phyloP scores from a whole-genome alignment of 2,888 invertebrate species.

The Hirtodrosophila trivittata region DNA sequence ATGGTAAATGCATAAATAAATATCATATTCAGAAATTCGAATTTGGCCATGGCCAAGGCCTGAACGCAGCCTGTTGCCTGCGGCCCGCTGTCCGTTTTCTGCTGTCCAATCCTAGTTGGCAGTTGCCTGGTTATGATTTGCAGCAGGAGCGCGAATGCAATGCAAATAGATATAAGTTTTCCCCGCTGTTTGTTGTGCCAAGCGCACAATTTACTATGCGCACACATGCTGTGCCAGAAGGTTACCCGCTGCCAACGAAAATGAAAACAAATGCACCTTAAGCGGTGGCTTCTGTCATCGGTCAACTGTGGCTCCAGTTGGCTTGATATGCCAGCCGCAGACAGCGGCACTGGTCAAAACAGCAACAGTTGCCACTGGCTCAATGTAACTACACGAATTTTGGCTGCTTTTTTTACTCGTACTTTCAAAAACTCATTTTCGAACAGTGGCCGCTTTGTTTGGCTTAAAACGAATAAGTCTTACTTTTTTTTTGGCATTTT shows the following conservation, averaged over 20 bases:
- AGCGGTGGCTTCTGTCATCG: conserved; percentile 70
- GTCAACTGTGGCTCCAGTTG: conserved; percentile 69
- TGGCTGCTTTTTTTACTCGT: conserved; percentile 67
- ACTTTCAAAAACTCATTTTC: conserved; percentile 70
- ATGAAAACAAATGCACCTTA: conserved; percentile 73
- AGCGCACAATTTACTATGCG: conserved; percentile 73
- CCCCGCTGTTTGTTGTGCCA: conserved; percentile 72
- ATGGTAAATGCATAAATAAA: conserved; percentile 62
- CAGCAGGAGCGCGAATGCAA: conserved; percentile 34
- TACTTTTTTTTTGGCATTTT: conserved; percentile 32
- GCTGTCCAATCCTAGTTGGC: neutral
- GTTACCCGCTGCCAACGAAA: conserved; percentile 66
- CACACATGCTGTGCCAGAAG: conserved; percentile 72
- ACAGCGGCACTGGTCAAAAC: conserved; percentile 27
- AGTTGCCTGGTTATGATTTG: conserved; percentile 59
- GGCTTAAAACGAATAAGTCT: conserved; percentile 16
- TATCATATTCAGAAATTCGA: conserved; percentile 51
- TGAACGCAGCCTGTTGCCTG: conserved; percentile 3
- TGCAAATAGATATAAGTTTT: conserved; percentile 68
- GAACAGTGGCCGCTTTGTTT: conserved; percentile 11
- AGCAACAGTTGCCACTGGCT: conserved; percentile 51
- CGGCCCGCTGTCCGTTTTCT: too few species aligned
- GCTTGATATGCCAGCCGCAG: conserved; percentile 64
- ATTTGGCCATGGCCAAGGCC: conserved; percentile 44
- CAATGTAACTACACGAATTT: conserved; percentile 45